These are phyloP conservation scores for Halisarca cf. caerulea DNA, from an alignment of 37 sponge, comb jelly and placozoan genomes.

Conservation along the genomic window DNA sequence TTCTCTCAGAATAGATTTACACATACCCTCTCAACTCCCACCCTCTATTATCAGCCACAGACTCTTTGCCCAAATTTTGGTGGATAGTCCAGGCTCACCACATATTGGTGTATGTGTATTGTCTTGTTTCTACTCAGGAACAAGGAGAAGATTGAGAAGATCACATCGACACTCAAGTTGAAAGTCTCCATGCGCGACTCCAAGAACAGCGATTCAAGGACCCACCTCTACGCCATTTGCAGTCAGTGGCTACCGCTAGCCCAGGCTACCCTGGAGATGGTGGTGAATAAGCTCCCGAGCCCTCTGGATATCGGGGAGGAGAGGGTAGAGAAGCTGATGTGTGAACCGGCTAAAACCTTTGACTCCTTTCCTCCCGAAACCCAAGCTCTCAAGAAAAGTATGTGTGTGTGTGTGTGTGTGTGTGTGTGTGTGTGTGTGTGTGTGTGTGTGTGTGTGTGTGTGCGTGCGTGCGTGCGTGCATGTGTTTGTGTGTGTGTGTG, in stretches of 20 bases:
- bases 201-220: conserved; percentile 59
- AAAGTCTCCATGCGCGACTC: conserved; percentile 84
- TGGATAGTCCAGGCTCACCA: no score
- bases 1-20: no score
- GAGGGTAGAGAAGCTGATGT: conserved; percentile 86
- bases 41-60: no score
- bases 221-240: conserved; percentile 84
- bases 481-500: no score
- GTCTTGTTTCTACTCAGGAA: conserved; percentile 67
- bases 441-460: no score
- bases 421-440: no score
- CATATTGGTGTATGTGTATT: no score
- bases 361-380: conserved; percentile 75
- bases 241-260: conserved; percentile 97
- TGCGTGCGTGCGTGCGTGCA: neutral
- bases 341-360: conserved; percentile 51
- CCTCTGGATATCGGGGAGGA: conserved; percentile 72
- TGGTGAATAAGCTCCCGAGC: conserved; percentile 70
- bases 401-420: no score
- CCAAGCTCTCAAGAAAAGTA: conserved; percentile 73
- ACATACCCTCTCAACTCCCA: no score
- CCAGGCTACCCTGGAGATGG: conserved; percentile 82
- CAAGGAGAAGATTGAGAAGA: conserved; percentile 87
- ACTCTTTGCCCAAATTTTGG: no score
- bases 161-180: conserved; percentile 72